A percentile compares a stretch with the other conserved stretches of the same genome.
Conservation (phyloP, 2,888 invertebrate species). For the Drosophila trichaetosa region DNA sequence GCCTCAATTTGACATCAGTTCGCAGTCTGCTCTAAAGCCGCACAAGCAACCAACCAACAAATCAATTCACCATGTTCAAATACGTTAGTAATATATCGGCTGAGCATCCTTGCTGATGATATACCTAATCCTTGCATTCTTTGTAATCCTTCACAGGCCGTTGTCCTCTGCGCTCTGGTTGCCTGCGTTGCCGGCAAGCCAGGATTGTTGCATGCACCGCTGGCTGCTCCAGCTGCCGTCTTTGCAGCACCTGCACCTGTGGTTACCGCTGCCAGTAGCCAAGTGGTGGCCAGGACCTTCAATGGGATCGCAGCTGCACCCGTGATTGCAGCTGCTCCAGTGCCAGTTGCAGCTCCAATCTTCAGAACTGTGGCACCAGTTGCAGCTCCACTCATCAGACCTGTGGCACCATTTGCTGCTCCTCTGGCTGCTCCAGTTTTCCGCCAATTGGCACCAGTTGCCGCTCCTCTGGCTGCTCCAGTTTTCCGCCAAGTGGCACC, state of each 20-base stretch:
- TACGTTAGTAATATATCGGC: conserved; percentile 57
- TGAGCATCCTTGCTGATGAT: background rate
- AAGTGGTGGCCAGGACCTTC: conserved; percentile 72
- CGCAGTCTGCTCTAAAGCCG: conserved; percentile 46
- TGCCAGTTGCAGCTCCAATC: conserved; percentile 41
- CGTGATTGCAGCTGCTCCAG: conserved; percentile 51
- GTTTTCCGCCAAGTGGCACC: background rate
- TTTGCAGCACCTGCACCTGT: conserved; percentile 72
- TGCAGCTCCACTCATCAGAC: conserved; percentile 44
- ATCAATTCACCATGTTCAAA: conserved; percentile 67
- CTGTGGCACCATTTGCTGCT: conserved; percentile 47
- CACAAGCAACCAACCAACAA: conserved; percentile 24
- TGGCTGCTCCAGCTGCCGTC: conserved; percentile 56
- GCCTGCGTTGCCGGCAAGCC: conserved; percentile 76
- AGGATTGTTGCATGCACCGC: conserved; percentile 54
- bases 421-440: background rate
- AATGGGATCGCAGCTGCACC: conserved; percentile 78
- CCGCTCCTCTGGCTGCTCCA: conserved; percentile 18
- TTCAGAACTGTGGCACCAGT: conserved; percentile 30
- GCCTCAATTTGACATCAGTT: conserved; percentile 59
- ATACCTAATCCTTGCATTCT: conserved; percentile 10
- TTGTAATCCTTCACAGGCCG: conserved; percentile 46
- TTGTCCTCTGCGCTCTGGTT: conserved; percentile 73
- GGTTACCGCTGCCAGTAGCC: conserved; percentile 78
- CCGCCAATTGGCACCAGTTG: background rate